Percentiles rank a stretch among this genome's conserved stretches.
phyloP scores from a whole-genome alignment of 1,140 invertebrate genomes.

The Lerema accius region DNA sequence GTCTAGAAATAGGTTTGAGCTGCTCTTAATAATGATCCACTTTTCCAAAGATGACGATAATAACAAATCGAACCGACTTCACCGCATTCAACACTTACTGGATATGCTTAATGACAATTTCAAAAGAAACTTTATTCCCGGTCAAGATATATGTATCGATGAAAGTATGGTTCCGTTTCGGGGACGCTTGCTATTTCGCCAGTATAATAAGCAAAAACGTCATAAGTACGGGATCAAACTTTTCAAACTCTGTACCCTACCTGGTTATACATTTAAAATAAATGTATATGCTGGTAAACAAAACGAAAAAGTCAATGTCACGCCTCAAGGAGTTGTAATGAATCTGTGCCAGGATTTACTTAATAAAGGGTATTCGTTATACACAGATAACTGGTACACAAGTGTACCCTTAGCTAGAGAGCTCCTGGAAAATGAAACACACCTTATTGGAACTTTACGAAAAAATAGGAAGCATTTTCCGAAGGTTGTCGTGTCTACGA shows the following conservation, averaged over 20 bases:
- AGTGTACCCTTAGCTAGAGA: conserved; percentile 64
- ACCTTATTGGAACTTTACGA: conserved; percentile 72
- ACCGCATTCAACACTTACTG: conserved; percentile 36
- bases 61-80: conserved; percentile 40
- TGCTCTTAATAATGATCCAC: conserved; percentile 45
- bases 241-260: conserved; percentile 59
- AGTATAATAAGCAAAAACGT: conserved; percentile 64
- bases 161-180: conserved; percentile 58
- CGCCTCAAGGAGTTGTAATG: conserved; percentile 53
- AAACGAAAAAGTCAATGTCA: conserved; percentile 48
- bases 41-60: conserved; percentile 43
- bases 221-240: conserved; percentile 70
- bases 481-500: conserved; percentile 56
- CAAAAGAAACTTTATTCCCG: conserved; percentile 52
- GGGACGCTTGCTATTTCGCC: conserved; percentile 58
- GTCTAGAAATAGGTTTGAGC: conserved; percentile 43
- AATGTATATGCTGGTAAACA: conserved; percentile 58
- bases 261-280: conserved; percentile 61
- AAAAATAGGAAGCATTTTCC: conserved; percentile 62
- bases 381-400: conserved; percentile 71
- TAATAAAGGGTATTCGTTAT: conserved; percentile 56
- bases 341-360: conserved; percentile 44
- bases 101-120: conserved; percentile 51
- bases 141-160: conserved; percentile 56
- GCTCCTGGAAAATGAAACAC: conserved; percentile 64